Percentiles rank a stretch among this genome's conserved stretches.
phyloP scores from a whole-genome alignment of 2,888 invertebrate genomes.

The Aplocera efformata region DNA sequence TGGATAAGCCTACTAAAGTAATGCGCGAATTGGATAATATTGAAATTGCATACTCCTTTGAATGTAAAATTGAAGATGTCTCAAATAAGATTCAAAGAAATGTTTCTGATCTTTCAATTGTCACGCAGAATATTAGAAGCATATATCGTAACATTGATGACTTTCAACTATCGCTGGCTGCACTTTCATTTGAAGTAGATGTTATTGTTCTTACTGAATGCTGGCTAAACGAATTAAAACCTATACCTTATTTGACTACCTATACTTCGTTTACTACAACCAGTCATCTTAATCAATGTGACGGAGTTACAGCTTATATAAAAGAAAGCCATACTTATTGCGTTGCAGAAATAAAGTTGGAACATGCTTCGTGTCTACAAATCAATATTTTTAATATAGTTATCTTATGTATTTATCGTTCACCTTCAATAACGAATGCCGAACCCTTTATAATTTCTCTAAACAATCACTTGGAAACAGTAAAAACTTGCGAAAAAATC shows the following conservation, averaged over 20 bases:
- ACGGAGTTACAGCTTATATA: constrained; percentile 21
- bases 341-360: constrained; percentile 14
- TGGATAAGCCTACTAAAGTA: not conserved
- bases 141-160: constrained; percentile 13
- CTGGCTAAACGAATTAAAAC: constrained; percentile 11
- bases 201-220: constrained; percentile 20
- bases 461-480: constrained; percentile 15
- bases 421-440: constrained; percentile 25
- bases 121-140: constrained; percentile 22
- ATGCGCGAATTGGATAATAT: constrained; percentile 17
- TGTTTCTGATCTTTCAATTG: not conserved
- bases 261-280: constrained; percentile 13
- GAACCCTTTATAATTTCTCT: constrained; percentile 23
- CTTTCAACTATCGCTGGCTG: constrained; percentile 1
- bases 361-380: constrained; percentile 21
- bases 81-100: not conserved
- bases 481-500: constrained; percentile 18
- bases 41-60: constrained; percentile 2
- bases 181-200: constrained; percentile 9
- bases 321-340: constrained; percentile 7
- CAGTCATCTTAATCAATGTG: constrained; percentile 20
- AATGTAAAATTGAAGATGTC: not conserved
- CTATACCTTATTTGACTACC: constrained; percentile 15
- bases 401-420: constrained; percentile 28
- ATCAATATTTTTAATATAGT: constrained; percentile 11